Conservation (phyloP, 2,797 vertebrate species). For the Anguilla obscura region DNA sequence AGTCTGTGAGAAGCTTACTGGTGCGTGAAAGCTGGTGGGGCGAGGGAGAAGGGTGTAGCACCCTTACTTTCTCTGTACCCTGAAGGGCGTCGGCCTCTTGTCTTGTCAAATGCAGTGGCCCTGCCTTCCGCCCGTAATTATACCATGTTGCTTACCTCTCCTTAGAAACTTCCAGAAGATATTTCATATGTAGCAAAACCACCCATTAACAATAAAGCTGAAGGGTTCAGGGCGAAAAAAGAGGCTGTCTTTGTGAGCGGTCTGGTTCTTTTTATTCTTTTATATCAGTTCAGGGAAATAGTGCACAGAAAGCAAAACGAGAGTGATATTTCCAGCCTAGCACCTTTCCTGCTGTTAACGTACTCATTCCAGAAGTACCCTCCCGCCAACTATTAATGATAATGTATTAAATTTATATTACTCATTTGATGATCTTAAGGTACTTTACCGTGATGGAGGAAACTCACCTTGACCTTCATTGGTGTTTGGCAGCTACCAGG, state of each 20-base stretch:
- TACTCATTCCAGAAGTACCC: background rate
- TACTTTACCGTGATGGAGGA: background rate
- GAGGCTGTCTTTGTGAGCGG: background rate
- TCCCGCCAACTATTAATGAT: background rate
- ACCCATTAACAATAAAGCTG: background rate
- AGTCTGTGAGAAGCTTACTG: background rate
- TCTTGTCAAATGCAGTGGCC: background rate
- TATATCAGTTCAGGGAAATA: background rate
- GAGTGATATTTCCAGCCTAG: background rate
- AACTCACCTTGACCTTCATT: background rate
- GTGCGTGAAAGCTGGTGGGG: background rate
- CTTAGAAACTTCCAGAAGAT: background rate
- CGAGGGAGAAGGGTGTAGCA: background rate
- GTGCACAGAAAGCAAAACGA: background rate
- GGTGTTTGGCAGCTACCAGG: background rate
- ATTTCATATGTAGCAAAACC: background rate
- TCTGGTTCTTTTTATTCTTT: background rate
- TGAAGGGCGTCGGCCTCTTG: background rate
- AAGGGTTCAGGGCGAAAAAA: background rate
- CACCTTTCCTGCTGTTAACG: background rate
- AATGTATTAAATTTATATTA: background rate
- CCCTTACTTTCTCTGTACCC: background rate
- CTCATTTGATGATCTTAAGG: background rate
- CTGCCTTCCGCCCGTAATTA: slow-evolving; percentile 5
- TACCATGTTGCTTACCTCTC: background rate